A percentile compares a stretch with the other conserved stretches of the same genome.
Evolutionary conservation across 2,888 invertebrate species (phyloP).

Genomic region (Dicycla oo): DNA sequence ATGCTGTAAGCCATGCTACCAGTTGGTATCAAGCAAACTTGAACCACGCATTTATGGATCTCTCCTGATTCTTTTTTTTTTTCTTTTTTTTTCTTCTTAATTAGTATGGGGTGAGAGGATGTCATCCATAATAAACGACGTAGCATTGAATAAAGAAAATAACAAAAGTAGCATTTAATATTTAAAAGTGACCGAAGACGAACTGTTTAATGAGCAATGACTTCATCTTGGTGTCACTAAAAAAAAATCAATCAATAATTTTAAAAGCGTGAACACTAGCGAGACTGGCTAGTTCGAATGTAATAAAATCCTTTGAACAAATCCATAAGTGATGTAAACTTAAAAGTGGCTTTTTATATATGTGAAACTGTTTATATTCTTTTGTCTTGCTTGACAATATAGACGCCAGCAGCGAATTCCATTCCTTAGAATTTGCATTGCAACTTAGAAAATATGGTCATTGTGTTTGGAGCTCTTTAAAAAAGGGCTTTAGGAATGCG

Average conservation of each 20-base stretch:
- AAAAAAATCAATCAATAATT: background rate
- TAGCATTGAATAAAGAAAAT: background rate
- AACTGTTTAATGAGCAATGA: background rate
- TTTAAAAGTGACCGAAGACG: background rate
- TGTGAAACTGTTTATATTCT: slow-evolving; percentile 32
- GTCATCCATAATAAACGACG: background rate
- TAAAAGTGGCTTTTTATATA: slow-evolving; percentile 4
- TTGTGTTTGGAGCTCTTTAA: slow-evolving; percentile 37
- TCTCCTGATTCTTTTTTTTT: background rate
- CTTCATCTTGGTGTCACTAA: background rate
- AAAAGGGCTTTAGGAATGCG: slow-evolving; percentile 24
- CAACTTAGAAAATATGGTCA: slow-evolving; percentile 30
- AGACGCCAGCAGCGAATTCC: slow-evolving; percentile 45
- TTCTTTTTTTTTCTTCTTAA: background rate
- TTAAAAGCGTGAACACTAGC: background rate
- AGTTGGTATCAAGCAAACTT: background rate
- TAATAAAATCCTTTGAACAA: background rate
- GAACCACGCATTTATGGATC: background rate
- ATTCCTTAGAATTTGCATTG: slow-evolving; percentile 45
- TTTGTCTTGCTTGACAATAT: slow-evolving; percentile 29
- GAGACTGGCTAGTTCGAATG: background rate
- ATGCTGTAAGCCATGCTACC: slow-evolving; percentile 5
- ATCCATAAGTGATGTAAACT: background rate
- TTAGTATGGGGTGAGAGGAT: background rate
- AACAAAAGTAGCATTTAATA: background rate